Conservation (phyloP, 2,113 vertebrate genomes). For the Morone chrysops region DNA sequence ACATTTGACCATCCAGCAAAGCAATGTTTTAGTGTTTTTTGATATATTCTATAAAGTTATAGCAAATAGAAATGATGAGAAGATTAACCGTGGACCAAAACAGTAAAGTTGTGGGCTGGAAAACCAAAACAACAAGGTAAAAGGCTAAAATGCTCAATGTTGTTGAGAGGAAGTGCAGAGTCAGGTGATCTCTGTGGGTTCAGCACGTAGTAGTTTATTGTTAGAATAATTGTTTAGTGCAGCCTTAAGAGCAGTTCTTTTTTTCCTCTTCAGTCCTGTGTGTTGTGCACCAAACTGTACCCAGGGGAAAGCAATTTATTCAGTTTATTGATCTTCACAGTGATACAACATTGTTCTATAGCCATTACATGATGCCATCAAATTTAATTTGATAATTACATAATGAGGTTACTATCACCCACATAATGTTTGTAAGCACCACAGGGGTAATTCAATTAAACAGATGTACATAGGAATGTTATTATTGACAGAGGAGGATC, state of each 20-base stretch:
- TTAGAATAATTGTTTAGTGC: not conserved
- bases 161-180: not conserved
- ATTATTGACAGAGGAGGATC: conserved; percentile 13
- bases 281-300: not conserved
- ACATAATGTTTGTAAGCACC: not conserved
- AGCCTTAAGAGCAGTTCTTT: not conserved
- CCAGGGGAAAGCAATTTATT: conserved; percentile 11
- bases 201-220: not conserved
- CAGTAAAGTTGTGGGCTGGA: no score
- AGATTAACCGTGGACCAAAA: not conserved
- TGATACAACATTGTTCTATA: not conserved
- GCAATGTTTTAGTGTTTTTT: no score
- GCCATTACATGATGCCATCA: not conserved
- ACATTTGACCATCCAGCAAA: no score
- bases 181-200: not conserved
- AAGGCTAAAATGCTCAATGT: not conserved
- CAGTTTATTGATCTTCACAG: conserved; percentile 7
- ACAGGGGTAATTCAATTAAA: not conserved
- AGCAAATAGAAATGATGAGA: not conserved
- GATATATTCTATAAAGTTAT: not conserved
- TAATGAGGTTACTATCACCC: not conserved
- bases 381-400: conserved; percentile 1
- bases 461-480: not conserved
- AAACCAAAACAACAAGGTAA: not conserved
- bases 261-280: not conserved